phyloP scores from a whole-genome alignment of 2,888 invertebrate species.

The Ametastegia equiseti region DNA sequence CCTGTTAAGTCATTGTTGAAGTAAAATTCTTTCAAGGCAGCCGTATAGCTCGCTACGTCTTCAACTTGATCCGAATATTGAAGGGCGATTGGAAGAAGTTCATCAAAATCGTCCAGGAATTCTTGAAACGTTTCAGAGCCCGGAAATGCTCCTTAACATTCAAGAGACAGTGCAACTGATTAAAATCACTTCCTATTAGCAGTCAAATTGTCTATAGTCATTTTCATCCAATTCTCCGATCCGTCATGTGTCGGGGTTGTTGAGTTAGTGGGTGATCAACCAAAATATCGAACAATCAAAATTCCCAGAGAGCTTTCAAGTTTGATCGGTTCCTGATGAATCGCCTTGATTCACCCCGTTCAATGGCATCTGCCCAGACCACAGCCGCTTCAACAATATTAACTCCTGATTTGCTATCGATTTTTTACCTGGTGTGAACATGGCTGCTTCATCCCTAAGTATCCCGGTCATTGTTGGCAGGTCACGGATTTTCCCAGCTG shows the following conservation, averaged over 20 bases:
- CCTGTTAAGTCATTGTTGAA: constrained; percentile 27
- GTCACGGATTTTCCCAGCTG: constrained; percentile 24
- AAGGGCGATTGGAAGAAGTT: background rate
- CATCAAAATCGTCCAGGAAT: background rate
- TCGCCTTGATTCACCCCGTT: background rate
- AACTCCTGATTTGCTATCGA: background rate
- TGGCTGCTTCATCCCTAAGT: background rate
- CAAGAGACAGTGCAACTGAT: background rate
- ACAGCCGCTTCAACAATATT: background rate
- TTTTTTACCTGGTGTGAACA: background rate
- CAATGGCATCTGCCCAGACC: background rate
- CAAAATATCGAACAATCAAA: no score
- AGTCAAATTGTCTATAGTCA: no score
- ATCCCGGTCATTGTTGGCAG: background rate
- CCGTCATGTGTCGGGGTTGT: background rate
- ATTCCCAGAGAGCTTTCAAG: no score
- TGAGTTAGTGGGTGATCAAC: no score
- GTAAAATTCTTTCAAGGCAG: background rate
- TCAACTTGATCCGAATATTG: background rate
- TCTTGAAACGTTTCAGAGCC: background rate
- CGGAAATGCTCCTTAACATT: background rate
- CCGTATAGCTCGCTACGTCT: background rate
- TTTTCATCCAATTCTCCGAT: background rate
- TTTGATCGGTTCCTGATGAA: background rate
- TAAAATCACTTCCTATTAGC: background rate